phyloP scores from a whole-genome alignment of 2,888 invertebrate species.

The Mycalesis mineus region DNA sequence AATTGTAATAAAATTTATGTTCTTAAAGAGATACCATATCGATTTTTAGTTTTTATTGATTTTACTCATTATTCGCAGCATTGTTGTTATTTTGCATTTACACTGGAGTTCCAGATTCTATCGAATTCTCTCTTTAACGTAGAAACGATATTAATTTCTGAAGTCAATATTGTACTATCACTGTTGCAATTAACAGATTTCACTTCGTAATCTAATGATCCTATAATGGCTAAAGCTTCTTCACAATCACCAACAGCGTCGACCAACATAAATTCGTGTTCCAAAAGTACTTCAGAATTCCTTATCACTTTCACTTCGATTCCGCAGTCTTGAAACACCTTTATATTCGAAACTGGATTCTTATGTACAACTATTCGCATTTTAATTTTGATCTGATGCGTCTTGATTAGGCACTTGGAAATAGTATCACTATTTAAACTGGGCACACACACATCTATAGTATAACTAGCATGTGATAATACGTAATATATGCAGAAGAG shows the following conservation, averaged over 20 bases:
- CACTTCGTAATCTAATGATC: conserved; percentile 50
- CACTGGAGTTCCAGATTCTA: conserved; percentile 47
- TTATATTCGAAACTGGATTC: conserved; percentile 38
- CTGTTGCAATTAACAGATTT: conserved; percentile 43
- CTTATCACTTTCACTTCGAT: conserved; percentile 51
- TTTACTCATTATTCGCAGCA: background rate
- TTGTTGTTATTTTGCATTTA: conserved; percentile 3
- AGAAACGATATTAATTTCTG: conserved; percentile 42
- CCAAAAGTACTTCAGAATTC: conserved; percentile 38
- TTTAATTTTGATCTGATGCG: conserved; percentile 39
- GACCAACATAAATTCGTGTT: conserved; percentile 56
- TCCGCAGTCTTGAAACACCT: conserved; percentile 40
- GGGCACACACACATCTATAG: conserved; percentile 55
- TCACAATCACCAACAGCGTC: conserved; percentile 36
- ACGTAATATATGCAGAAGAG: conserved; percentile 52
- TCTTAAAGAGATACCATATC: background rate
- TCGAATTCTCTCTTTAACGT: conserved; percentile 51
- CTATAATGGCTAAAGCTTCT: conserved; percentile 51
- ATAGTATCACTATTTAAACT: conserved; percentile 48
- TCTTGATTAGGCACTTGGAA: conserved; percentile 44
- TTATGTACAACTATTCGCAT: conserved; percentile 50
- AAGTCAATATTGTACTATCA: conserved; percentile 50
- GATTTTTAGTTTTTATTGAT: background rate
- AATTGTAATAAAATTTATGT: conserved; percentile 6
- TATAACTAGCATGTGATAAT: conserved; percentile 44